Percentiles rank a stretch among this genome's conserved stretches.
Conservation (phyloP, 1,140 invertebrate species). For the Eulimnadia texana region DNA sequence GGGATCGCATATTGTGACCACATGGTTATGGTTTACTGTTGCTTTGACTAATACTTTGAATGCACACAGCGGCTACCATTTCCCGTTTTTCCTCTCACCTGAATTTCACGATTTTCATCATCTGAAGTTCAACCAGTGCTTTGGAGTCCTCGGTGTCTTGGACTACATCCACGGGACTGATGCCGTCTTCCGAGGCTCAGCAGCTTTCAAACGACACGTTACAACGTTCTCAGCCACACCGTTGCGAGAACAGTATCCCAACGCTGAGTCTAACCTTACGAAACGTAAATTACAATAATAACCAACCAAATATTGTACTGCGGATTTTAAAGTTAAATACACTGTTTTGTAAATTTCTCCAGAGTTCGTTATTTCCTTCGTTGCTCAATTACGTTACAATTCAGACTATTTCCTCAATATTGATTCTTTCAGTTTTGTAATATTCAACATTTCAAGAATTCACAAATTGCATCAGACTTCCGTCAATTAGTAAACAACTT, state of each 20-base stretch:
- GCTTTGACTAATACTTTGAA: slow-evolving; percentile 67
- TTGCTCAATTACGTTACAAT: too few relatives aligned
- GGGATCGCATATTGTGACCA: slow-evolving; percentile 64
- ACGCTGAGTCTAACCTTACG: too few relatives aligned
- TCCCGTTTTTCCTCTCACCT: slow-evolving; percentile 73
- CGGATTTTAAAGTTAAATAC: too few relatives aligned
- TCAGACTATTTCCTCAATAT: too few relatives aligned
- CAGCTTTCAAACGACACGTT: slow-evolving; percentile 59
- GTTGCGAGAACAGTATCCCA: slow-evolving; percentile 57
- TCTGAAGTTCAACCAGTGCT: slow-evolving; percentile 64
- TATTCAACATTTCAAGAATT: too few relatives aligned
- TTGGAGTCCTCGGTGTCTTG: slow-evolving; percentile 65
- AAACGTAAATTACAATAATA: too few relatives aligned
- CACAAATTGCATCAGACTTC: too few relatives aligned
- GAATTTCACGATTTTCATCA: slow-evolving; percentile 86
- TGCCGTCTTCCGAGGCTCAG: slow-evolving; percentile 33
- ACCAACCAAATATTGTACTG: too few relatives aligned
- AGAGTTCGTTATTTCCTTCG: too few relatives aligned
- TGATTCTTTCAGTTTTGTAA: too few relatives aligned
- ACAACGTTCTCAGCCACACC: slow-evolving; percentile 64
- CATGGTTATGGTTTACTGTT: slow-evolving; percentile 68
- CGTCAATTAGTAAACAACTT: too few relatives aligned
- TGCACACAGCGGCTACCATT: slow-evolving; percentile 74
- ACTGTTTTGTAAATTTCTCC: too few relatives aligned
- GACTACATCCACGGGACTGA: slow-evolving; percentile 77